Percentiles rank a stretch among this genome's conserved stretches.
Conservation (phyloP, 2,797 vertebrate species). For the Sebastes itinus region DNA sequence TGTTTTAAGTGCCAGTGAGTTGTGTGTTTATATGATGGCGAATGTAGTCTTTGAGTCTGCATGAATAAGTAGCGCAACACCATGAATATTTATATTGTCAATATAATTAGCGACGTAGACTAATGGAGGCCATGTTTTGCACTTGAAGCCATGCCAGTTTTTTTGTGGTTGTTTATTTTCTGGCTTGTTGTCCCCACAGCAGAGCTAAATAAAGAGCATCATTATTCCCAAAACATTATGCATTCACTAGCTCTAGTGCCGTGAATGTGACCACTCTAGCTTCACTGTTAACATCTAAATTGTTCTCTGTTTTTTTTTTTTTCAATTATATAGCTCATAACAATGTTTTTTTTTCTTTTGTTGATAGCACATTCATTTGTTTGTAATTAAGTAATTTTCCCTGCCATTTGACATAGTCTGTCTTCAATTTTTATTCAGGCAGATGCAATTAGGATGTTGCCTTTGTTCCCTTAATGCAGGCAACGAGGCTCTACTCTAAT, state of each 20-base stretch:
- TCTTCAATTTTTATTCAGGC: slow-evolving; percentile 46
- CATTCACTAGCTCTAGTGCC: slow-evolving; percentile 42
- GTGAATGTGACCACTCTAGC: slow-evolving; percentile 58
- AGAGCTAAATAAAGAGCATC: slow-evolving; percentile 81
- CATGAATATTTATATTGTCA: slow-evolving; percentile 88
- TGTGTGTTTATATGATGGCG: slow-evolving; percentile 77
- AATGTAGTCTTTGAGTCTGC: slow-evolving; percentile 71
- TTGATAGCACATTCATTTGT: slow-evolving; percentile 53
- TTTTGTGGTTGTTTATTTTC: slow-evolving; percentile 81
- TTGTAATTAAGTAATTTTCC: slow-evolving; percentile 62
- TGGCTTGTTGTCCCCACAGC: slow-evolving; percentile 75
- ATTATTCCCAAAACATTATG: slow-evolving; percentile 75
- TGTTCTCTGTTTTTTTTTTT: slow-evolving; percentile 34
- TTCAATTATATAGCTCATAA: slow-evolving; percentile 50
- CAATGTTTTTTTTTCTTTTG: slow-evolving; percentile 27
- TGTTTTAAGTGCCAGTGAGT: slow-evolving; percentile 81
- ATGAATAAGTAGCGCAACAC: slow-evolving; percentile 80
- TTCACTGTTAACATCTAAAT: slow-evolving; percentile 59
- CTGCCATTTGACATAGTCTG: slow-evolving; percentile 58
- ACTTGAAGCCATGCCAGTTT: slow-evolving; percentile 83
- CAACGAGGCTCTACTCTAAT: slow-evolving; percentile 27
- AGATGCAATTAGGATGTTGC: slow-evolving; percentile 36
- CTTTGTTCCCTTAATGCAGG: slow-evolving; percentile 41
- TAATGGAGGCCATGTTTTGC: slow-evolving; percentile 85
- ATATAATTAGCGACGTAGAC: slow-evolving; percentile 86